Base-by-base conservation (phyloP, 92 coral and sea anemone genomes). In the Meandrina meandrites region DNA sequence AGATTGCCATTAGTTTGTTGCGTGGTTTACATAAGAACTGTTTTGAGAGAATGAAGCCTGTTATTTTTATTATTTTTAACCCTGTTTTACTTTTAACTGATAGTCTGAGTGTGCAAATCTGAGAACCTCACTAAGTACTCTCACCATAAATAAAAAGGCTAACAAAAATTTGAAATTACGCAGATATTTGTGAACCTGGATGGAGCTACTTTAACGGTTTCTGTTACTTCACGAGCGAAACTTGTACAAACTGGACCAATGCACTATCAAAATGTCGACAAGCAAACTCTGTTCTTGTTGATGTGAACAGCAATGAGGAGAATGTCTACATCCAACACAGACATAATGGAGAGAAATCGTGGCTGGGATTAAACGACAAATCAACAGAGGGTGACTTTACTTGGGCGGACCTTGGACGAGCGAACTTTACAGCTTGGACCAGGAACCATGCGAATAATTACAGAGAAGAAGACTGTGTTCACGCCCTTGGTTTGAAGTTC, bases 321-420 rank as follows among this genome's bases (percentile, higher is more conserved):
- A 69, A 31, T 32, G 75, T 69, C 7, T 69, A 9, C 40, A 69
- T 69, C 13, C 75, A 69, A 13, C 37, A 69, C 10, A 36, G 37
- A 27, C 75, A 69, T 6, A 30, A 69, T 31, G 75, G 75, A 2
- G 75, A 69, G 5, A 69, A 69, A 28, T 69, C 75, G 4, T 69
- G 75, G 75, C 45, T 69, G 21, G 75, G 75, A 3, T 31, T 69
- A 0, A 69, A 69, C 14, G 75, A 69, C 75, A 69, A 19, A 69
- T 69, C 75, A 69, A 69, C 75, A 31, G 75, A 69, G 42, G 42
- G 75, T 69, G 75, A 69, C 19, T 69, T 69, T 17, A 69, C 40
- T 69, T 69, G 75, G 75, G 75, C 37, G 40, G 75, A 32, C 2
- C 42, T 15, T 17, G 75, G 75, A 0, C 75, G 8, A 2, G 75